Evolutionary conservation across 2,797 vertebrate species (phyloP), one percentile per base, ranked within the genome.

Genomic region (Valencia hispanica): DNA sequence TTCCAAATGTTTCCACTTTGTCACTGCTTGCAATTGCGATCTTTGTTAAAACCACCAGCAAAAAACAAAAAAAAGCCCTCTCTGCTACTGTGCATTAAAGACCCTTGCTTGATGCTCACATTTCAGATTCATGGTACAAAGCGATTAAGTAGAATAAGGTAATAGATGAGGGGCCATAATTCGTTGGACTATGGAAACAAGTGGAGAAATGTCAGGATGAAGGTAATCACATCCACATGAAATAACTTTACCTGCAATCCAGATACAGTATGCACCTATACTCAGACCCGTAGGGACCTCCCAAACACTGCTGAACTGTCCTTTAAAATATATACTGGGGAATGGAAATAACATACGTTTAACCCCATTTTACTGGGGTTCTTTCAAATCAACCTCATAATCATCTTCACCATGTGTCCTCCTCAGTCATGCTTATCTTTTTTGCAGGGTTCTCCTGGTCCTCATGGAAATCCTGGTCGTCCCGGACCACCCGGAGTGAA

Each of bases 381-480:
- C 41, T 45, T 32, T 22, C 77, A 73, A 63, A 0, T 81, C 82
- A 84, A 71, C 73, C 81, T 0, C 27, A 68, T 73, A 32, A 77
- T 80, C 77, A 83, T 70, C 70, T 79, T 61, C 71, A n/a, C 68
- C 73, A 50, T 6, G 51, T 74, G 65, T 80, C 71, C 17, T 84
- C 73, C 66, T 78, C 85, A 80, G 83, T 70, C 73, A 78, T 78
- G 57, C 45, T 20, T 89, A 70, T 94, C 50, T 94, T 77, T 91
- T 90, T 94, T 95, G 79, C 73, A 99, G 98, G 98, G 98, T 95
- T 95, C 95, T 47, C 94, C 94, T 17, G 98, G 98, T 82, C 96
- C 98, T 63, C 96, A 98, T n/a, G 98, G 98, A 93, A 98, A 96
- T 79, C 98, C 98, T 18, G 98, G 98, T 66, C 96, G 68, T 4